Conservation (phyloP, 1,140 invertebrate species). For the Lepidotrigona ventralis region DNA sequence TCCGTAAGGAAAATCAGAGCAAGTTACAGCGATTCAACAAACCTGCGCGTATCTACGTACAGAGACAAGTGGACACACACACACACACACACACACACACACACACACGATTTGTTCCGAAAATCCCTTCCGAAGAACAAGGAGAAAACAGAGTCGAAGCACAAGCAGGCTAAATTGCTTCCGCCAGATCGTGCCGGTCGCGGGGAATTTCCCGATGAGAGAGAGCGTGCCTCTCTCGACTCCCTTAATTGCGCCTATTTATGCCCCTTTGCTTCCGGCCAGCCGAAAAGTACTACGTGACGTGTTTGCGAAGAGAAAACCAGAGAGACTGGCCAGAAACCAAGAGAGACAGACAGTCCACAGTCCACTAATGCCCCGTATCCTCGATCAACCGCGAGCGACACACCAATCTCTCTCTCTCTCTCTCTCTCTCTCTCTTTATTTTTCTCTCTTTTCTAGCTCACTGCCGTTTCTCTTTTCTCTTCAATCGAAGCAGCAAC, state of each 20-base stretch:
- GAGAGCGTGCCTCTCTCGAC: slow-evolving; percentile 40
- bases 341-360: slow-evolving; percentile 26
- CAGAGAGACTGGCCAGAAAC: slow-evolving; percentile 25
- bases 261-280: slow-evolving; percentile 76
- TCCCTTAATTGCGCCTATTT: slow-evolving; percentile 79
- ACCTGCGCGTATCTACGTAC: neutral
- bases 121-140: neutral
- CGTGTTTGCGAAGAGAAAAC: slow-evolving; percentile 77
- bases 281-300: slow-evolving; percentile 75
- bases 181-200: slow-evolving; percentile 31
- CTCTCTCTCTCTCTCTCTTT: slow-evolving; percentile 35
- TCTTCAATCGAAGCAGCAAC: neutral
- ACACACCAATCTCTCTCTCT: slow-evolving; percentile 54
- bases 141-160: neutral
- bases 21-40: neutral
- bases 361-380: slow-evolving; percentile 73
- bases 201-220: slow-evolving; percentile 38
- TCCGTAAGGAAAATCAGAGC: neutral
- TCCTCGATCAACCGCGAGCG: slow-evolving; percentile 74
- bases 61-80: neutral
- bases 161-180: slow-evolving; percentile 37
- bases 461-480: neutral
- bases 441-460: neutral
- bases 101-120: neutral
- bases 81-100: neutral